A percentile compares a stretch with the other conserved stretches of the same genome.
Conservation (phyloP, 1,140 invertebrate species). For the Leptoteleia sp. region DNA sequence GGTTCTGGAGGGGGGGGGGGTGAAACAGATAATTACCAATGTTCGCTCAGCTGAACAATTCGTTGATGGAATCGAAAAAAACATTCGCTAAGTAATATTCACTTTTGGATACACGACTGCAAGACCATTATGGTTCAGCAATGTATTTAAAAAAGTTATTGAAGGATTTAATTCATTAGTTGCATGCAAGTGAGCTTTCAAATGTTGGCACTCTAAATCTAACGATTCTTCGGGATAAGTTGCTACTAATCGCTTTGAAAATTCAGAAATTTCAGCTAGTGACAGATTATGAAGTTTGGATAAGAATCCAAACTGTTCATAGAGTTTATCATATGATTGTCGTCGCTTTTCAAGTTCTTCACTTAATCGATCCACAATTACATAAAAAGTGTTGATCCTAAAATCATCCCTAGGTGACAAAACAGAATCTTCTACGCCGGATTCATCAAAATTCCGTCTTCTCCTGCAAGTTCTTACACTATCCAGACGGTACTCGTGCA, state of each 20-base stretch:
- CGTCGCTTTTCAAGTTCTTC: constrained; percentile 1
- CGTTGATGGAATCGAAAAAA: constrained; percentile 30
- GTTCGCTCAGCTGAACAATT: constrained; percentile 43
- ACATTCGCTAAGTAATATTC: constrained; percentile 32
- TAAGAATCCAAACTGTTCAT: constrained; percentile 30
- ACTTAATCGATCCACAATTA: not conserved
- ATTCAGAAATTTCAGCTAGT: constrained; percentile 7
- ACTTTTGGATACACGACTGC: constrained; percentile 27
- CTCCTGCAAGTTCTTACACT: not conserved
- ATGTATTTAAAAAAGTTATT: not conserved
- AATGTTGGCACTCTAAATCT: constrained; percentile 24
- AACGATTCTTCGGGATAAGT: constrained; percentile 19
- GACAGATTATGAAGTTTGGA: constrained; percentile 15
- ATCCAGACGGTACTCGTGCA: not conserved
- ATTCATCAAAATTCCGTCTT: constrained; percentile 1
- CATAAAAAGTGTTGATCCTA: not conserved
- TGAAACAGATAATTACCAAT: too few species aligned
- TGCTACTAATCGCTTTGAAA: constrained; percentile 6
- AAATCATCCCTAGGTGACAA: not conserved
- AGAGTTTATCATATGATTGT: constrained; percentile 4
- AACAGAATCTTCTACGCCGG: not conserved
- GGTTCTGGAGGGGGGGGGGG: too few species aligned
- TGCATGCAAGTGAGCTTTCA: constrained; percentile 26
- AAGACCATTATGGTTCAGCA: constrained; percentile 14
- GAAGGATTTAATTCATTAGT: not conserved